Evolutionary conservation across 2,797 vertebrate species (phyloP).

Genomic region (Acrocephalus scirpaceus): DNA sequence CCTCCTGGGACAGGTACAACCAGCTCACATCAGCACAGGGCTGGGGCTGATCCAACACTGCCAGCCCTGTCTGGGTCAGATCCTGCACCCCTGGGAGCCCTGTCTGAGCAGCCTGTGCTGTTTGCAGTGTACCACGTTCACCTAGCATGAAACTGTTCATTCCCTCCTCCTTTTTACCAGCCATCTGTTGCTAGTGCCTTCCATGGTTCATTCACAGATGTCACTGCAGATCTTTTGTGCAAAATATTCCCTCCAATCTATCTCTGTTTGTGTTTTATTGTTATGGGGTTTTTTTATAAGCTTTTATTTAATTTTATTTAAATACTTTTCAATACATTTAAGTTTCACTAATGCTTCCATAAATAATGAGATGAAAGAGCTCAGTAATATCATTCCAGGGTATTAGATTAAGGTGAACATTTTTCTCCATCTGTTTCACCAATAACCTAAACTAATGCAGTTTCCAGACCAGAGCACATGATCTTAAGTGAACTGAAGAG

Average conservation of each 20-base stretch:
- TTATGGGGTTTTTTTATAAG: background rate
- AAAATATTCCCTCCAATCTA: background rate
- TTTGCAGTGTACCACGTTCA: background rate
- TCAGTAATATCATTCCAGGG: background rate
- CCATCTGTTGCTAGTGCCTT: slow-evolving; percentile 25
- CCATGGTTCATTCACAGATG: slow-evolving; percentile 1
- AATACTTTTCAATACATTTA: background rate
- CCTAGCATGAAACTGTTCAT: background rate
- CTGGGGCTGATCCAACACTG: background rate
- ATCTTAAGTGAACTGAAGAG: background rate
- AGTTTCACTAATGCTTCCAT: background rate
- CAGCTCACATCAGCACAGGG: background rate
- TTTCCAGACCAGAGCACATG: slow-evolving; percentile 21
- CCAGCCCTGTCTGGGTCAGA: background rate
- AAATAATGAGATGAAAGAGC: slow-evolving; percentile 8
- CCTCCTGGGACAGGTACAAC: background rate
- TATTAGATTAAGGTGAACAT: background rate
- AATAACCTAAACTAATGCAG: background rate
- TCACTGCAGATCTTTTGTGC: slow-evolving; percentile 6
- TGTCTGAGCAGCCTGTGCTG: background rate
- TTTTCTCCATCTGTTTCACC: slow-evolving; percentile 45
- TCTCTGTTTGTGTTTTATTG: background rate
- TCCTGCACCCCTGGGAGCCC: background rate
- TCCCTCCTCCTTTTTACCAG: background rate
- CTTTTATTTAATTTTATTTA: background rate